Base-by-base conservation (phyloP, 1,140 invertebrate species). In the Pogonomyrmex californicus region DNA sequence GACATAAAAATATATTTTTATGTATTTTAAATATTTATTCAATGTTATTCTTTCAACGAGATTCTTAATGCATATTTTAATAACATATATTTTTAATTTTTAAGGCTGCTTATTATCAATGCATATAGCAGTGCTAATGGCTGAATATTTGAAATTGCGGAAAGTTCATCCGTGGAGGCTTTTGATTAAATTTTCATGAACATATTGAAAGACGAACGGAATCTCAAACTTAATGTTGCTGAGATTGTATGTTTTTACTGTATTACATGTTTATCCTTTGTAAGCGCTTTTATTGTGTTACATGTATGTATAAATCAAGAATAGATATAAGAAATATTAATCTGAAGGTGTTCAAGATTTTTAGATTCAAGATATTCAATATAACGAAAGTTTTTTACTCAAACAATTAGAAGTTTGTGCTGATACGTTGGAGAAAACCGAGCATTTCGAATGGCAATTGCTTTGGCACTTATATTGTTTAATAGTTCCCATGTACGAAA, bases 401-500 rank as follows among this genome's bases (percentile, higher is more conserved):
- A 97, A 98, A 88, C 98, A 98, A 93, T 95, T 99, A 38, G 98
- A 98, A 94, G 94, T 97, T 58, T 99, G 98, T 91, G 97, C 98
- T 0, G 96, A 97, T 58, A 97, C 96, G 91, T 95, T 99, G 4
- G 97, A 99, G 90, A 97, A 97, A 91, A 98, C 98, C 2, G 98
- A 99, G 93, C 95, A 99, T 79, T 99, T 98, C 92, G 99, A 23
- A 23, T 23, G 23, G 23, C 23, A 99, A 96, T 96, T 99, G 38
- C 96, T 99, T 1, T 98, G 98, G 0, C 97, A 98, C 86, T 94
- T 99, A 2, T 99, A 99, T 93, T 97, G 98, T 78, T 96, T 99
- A 17, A 97, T 99, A 63, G 96, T 99, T 90, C 99, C 99, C 0
- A 98, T 99, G 56, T 98, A 99, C 92, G 98, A 99, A 94, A 96